A percentile compares a stretch with the other conserved stretches of the same genome.
phyloP scores from a whole-genome alignment of 2,888 invertebrate species.

The Hirtodrosophila alboralis region DNA sequence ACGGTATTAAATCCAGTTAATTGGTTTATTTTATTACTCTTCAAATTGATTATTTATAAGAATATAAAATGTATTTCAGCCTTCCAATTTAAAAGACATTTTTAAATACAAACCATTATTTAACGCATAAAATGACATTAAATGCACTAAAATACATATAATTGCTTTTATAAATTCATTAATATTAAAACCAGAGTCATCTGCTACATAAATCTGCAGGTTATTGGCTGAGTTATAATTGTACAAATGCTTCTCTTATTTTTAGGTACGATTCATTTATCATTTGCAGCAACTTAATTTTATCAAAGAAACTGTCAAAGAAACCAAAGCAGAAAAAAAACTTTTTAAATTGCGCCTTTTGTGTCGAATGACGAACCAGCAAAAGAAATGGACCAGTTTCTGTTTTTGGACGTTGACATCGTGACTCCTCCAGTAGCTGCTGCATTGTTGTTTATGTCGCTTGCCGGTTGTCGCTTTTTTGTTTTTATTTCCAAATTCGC shows the following conservation, averaged over 20 bases:
- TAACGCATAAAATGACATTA: no score
- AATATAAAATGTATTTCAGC: no score
- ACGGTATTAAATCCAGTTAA: no score
- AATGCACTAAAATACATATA: neutral
- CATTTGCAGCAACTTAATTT: slow-evolving; percentile 26
- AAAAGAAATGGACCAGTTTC: slow-evolving; percentile 54
- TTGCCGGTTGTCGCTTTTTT: slow-evolving; percentile 50
- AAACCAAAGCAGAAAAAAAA: slow-evolving; percentile 26
- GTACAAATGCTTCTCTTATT: slow-evolving; percentile 2
- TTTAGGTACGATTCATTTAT: slow-evolving; percentile 30
- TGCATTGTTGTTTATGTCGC: neutral
- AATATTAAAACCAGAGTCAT: slow-evolving; percentile 3
- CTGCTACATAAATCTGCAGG: neutral
- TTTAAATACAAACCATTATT: no score
- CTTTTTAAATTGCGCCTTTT: slow-evolving; percentile 44
- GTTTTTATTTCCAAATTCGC: slow-evolving; percentile 65
- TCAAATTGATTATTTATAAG: no score
- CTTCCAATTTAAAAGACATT: no score
- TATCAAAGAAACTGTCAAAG: slow-evolving; percentile 23
- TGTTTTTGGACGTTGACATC: slow-evolving; percentile 44
- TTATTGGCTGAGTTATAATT: slow-evolving; percentile 11
- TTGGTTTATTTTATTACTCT: no score
- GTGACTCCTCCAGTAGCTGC: slow-evolving; percentile 22
- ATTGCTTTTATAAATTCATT: neutral
- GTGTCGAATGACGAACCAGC: slow-evolving; percentile 30